Evolutionary conservation across 2,888 invertebrate species (phyloP).

Genomic region (Drosophila antonietae): DNA sequence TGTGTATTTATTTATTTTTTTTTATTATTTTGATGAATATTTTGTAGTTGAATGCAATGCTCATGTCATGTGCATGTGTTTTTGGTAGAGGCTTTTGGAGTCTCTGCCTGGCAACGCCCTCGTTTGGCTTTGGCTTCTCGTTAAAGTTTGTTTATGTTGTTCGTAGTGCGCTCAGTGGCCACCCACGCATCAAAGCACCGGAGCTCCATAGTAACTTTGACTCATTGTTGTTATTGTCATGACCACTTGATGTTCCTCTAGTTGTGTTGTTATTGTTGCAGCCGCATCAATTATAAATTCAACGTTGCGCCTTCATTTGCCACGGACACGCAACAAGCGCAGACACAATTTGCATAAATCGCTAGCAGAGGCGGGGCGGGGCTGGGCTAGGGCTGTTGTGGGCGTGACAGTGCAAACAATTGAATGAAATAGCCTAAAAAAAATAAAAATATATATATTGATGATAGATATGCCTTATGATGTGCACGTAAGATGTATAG

Average conservation of each 20-base stretch:
- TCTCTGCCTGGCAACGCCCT: conserved; percentile 66
- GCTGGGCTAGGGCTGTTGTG: not conserved
- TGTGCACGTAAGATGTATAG: not conserved
- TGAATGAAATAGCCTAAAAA: conserved; percentile 4
- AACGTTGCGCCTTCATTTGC: conserved; percentile 50
- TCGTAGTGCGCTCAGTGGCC: conserved; percentile 31
- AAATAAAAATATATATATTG: not conserved
- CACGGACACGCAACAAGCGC: conserved; percentile 60
- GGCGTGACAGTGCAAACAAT: conserved; percentile 17
- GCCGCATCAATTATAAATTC: conserved; percentile 70
- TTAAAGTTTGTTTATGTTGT: conserved; percentile 62
- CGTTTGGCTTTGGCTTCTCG: not conserved
- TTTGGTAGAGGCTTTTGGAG: not conserved
- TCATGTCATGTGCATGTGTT: conserved; percentile 2
- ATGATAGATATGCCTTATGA: not conserved
- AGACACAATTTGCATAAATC: conserved; percentile 47
- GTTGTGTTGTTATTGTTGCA: conserved; percentile 35
- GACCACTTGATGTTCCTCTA: conserved; percentile 62
- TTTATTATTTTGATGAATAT: conserved; percentile 2
- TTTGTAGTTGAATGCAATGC: not conserved
- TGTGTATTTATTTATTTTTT: not conserved
- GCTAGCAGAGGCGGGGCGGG: not conserved
- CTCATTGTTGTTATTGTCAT: conserved; percentile 60
- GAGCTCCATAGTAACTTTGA: conserved; percentile 51
- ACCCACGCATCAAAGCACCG: not conserved